Evolutionary conservation across 2,888 invertebrate species (phyloP), one percentile per base, ranked within the genome.

Genomic region (Calliphora vomitoria): DNA sequence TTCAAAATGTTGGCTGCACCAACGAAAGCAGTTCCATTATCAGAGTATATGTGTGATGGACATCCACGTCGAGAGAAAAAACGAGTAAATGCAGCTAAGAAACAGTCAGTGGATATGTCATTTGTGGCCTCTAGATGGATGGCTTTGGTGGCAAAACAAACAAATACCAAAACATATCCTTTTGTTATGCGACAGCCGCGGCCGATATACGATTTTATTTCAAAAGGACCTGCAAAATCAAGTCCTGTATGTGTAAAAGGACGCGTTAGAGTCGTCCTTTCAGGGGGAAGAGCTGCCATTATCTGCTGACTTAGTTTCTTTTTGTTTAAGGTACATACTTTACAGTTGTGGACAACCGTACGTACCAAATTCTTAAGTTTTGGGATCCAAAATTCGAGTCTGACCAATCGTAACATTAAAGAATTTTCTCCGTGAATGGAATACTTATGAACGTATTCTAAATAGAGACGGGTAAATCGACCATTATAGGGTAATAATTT

Each of bases 21-120:
- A 8, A 71, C 55, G 18, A 71, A 71, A 4, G 71, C 71, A 4
- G 71, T 72, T 1, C 71, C 71, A 25, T 72, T 72, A 20, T 55
- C 71, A 2, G 38, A 55, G 38, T 55, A 55, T 3, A 55, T 18
- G 5, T 15, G 13, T 1, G 11, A 13, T 0, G 71, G 20, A 35
- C 47, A 25, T 0, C 55, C 71, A 0, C 55, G 35, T 10, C 38
- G 71, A 2, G 38, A 72, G 8, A 55, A 53, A 1, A 72, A 72
- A 38, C 18, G 71, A 8, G 71, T 8, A 6, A 55, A 71, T 2
- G 71, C 71, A 1, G 71, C 71, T 3, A 71, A 3, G n/a, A 71
- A 55, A 13, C 38, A 38, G 2, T 18, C 10, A 1, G 71, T 71
- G 0, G 53, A 72, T 5, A 62, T 47, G 8, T 75, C 35, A 18